phyloP scores from a whole-genome alignment of 2,888 invertebrate genomes.

The Caenorhabditis zanzibari region DNA sequence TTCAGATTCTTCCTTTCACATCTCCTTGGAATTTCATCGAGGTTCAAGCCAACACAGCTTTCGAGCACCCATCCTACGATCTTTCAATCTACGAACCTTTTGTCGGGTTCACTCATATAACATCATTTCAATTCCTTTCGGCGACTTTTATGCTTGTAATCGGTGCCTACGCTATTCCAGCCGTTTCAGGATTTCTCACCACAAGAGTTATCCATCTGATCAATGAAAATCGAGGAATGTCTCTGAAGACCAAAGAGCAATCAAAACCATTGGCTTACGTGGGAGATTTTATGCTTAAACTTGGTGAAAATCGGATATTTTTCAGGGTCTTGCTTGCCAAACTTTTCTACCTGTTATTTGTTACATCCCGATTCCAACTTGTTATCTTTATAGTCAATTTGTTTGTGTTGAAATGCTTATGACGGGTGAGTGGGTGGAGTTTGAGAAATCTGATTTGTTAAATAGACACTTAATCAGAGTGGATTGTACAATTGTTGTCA shows the following conservation, averaged over 20 bases:
- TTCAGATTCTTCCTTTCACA: conserved; percentile 56
- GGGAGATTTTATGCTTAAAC: conserved; percentile 6
- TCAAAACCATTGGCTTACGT: conserved; percentile 59
- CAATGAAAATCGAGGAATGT: conserved; percentile 52
- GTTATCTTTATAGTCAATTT: conserved; percentile 44
- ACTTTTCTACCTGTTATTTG: conserved; percentile 51
- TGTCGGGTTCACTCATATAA: conserved; percentile 33
- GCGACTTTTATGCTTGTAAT: conserved; percentile 35
- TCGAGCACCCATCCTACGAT: conserved; percentile 50
- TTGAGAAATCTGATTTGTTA: no score
- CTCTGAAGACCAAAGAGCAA: conserved; percentile 55
- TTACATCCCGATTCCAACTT: conserved; percentile 42
- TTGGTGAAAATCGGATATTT: background rate
- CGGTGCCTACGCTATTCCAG: conserved; percentile 52
- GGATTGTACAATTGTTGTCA: no score
- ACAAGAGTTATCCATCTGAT: conserved; percentile 44
- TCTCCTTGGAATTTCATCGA: conserved; percentile 39
- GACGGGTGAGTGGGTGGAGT: conserved; percentile 26
- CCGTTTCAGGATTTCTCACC: conserved; percentile 43
- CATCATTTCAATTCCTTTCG: conserved; percentile 45
- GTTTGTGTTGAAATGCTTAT: conserved; percentile 35
- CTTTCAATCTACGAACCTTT: conserved; percentile 38
- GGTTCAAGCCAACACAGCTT: conserved; percentile 24
- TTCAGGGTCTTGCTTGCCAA: conserved; percentile 50
- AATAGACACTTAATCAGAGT: background rate